Evolutionary conservation across 2,113 vertebrate genomes (phyloP).

Genomic region (Oncorhynchus clarkii): DNA sequence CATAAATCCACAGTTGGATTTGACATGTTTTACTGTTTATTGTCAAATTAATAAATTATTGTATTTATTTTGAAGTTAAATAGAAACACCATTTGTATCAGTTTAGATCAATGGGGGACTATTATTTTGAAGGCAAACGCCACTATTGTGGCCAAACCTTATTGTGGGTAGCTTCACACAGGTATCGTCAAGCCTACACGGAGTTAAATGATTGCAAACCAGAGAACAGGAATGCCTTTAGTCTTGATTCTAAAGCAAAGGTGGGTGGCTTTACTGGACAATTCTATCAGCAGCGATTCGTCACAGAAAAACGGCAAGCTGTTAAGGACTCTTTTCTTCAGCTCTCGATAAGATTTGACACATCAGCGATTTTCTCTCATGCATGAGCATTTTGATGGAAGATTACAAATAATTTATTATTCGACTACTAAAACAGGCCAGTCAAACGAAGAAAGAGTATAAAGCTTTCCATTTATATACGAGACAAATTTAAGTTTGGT

Average conservation of each 20-base stretch:
- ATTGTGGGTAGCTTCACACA: no score
- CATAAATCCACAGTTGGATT: no score
- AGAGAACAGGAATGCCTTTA: background rate
- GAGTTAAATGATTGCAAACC: background rate
- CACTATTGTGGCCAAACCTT: background rate
- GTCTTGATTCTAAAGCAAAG: no score
- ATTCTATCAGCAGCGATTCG: slow-evolving; percentile 15
- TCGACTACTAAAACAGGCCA: background rate
- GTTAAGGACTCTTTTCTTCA: slow-evolving; percentile 14
- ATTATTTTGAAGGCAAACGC: no score
- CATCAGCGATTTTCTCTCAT: slow-evolving; percentile 15
- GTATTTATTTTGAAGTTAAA: no score
- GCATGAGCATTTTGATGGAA: slow-evolving; percentile 17
- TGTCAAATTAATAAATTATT: no score
- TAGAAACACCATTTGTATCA: no score
- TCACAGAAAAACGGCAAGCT: slow-evolving; percentile 22
- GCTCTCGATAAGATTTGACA: slow-evolving; percentile 31
- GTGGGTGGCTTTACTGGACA: background rate
- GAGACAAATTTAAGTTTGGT: slow-evolving; percentile 15
- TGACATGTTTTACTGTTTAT: no score
- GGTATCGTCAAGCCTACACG: no score
- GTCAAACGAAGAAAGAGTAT: background rate
- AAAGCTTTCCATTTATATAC: background rate
- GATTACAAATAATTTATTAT: slow-evolving; percentile 19
- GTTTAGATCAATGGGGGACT: no score